Evolutionary conservation across 2,113 vertebrate species (phyloP).

Genomic region (Stomatorhinus ivindoensis): DNA sequence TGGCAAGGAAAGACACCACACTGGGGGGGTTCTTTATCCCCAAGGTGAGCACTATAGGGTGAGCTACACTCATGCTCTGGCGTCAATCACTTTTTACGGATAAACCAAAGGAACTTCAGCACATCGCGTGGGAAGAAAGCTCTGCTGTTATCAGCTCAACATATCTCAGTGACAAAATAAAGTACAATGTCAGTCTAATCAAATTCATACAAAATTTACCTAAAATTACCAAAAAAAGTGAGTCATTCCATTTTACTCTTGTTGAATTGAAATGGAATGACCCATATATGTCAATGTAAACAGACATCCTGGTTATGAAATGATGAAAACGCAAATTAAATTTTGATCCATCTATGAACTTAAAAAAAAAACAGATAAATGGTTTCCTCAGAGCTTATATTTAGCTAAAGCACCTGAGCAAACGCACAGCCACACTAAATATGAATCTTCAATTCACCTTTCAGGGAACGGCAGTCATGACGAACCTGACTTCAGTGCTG

Average conservation of each 20-base stretch:
- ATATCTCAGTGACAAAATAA: background rate
- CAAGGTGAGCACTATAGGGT: constrained; percentile 48
- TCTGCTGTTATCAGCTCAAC: background rate
- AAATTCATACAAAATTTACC: background rate
- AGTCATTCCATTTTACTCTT: background rate
- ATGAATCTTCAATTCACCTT: background rate
- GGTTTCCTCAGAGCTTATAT: background rate
- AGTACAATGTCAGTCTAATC: background rate
- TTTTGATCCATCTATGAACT: background rate
- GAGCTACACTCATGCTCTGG: background rate
- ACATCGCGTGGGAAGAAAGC: background rate
- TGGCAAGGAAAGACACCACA: constrained; percentile 42
- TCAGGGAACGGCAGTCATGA: constrained; percentile 61
- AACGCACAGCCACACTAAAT: background rate
- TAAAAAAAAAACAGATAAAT: background rate
- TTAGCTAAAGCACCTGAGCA: background rate
- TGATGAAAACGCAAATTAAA: background rate
- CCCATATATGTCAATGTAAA: background rate
- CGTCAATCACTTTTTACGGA: background rate
- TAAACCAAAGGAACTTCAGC: background rate
- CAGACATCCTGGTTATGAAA: background rate
- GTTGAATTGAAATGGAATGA: background rate
- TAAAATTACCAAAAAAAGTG: background rate
- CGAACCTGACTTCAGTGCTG: constrained; percentile 66
- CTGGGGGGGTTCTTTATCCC: constrained; percentile 64